Evolutionary conservation across 2,113 vertebrate species (phyloP).

Genomic region (Poicephalus meyeri): DNA sequence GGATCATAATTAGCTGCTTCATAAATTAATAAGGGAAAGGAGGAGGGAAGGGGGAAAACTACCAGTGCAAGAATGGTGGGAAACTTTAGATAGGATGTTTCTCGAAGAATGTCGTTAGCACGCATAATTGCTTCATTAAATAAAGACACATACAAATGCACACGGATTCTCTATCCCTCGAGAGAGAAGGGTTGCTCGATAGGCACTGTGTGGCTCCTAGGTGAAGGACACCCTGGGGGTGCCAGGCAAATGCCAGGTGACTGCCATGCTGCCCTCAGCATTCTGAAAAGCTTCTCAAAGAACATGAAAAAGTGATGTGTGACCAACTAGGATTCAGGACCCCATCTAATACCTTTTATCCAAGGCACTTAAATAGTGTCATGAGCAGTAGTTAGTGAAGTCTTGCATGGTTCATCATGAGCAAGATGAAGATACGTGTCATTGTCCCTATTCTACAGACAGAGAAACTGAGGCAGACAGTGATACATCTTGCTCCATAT

Average conservation of each 20-base stretch:
- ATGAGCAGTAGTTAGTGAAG: not conserved
- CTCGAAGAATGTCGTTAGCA: constrained; percentile 75
- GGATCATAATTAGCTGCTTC: constrained; percentile 79
- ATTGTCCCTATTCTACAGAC: not conserved
- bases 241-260: not conserved
- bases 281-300: not conserved
- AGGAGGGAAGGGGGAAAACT: constrained; percentile 66
- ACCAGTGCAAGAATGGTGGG: constrained; percentile 74
- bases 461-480: constrained; percentile 6
- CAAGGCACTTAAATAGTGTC: not conserved
- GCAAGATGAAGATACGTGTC: not conserved
- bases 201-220: not conserved
- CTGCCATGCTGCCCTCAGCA: not conserved
- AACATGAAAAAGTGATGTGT: not conserved
- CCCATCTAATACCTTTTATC: not conserved
- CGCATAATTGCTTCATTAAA: constrained; percentile 70
- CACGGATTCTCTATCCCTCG: constrained; percentile 1
- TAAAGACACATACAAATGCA: constrained; percentile 7
- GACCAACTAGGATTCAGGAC: not conserved
- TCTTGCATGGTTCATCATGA: not conserved
- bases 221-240: not conserved
- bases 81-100: constrained; percentile 79
- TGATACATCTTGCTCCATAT: not conserved
- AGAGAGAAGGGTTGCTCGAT: constrained; percentile 16
- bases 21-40: constrained; percentile 82